Conservation (phyloP, 2,797 vertebrate species). For the Echeneis naucrates region DNA sequence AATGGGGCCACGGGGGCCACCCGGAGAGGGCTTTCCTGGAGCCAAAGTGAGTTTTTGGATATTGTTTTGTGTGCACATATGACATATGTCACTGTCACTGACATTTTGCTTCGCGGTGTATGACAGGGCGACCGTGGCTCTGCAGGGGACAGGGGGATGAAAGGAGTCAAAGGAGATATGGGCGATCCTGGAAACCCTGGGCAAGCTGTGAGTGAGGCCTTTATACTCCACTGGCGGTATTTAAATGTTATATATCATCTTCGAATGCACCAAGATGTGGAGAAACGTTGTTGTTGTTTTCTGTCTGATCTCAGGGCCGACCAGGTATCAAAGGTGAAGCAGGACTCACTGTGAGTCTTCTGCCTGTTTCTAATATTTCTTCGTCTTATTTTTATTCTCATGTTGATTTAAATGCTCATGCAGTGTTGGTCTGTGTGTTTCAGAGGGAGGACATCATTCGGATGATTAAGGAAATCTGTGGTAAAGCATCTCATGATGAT, state of each 20-base stretch:
- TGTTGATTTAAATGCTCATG: slow-evolving; percentile 27
- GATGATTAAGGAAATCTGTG: slow-evolving; percentile 93
- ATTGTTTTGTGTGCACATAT: background rate
- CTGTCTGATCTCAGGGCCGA: slow-evolving; percentile 79
- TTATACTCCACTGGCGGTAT: background rate
- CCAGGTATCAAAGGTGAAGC: slow-evolving; percentile 89
- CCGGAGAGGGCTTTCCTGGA: slow-evolving; percentile 91
- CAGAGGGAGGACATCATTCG: slow-evolving; percentile 93
- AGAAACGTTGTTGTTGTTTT: background rate
- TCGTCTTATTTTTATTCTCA: background rate
- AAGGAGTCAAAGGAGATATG: slow-evolving; percentile 88
- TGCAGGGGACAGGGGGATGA: slow-evolving; percentile 87
- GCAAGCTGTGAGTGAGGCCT: slow-evolving; percentile 81
- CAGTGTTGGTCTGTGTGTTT: slow-evolving; percentile 54
- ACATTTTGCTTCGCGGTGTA: background rate
- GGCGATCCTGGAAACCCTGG: slow-evolving; percentile 88
- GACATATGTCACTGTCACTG: background rate
- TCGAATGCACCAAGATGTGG: background rate
- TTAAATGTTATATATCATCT: background rate
- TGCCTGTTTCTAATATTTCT: background rate
- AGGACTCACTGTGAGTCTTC: slow-evolving; percentile 89
- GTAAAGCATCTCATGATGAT: slow-evolving; percentile 77
- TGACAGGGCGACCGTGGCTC: slow-evolving; percentile 89
- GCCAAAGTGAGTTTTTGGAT: slow-evolving; percentile 84
- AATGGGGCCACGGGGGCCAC: slow-evolving; percentile 86